Evolutionary conservation across 2,888 invertebrate species (phyloP).

Genomic region (Apamea sordens): DNA sequence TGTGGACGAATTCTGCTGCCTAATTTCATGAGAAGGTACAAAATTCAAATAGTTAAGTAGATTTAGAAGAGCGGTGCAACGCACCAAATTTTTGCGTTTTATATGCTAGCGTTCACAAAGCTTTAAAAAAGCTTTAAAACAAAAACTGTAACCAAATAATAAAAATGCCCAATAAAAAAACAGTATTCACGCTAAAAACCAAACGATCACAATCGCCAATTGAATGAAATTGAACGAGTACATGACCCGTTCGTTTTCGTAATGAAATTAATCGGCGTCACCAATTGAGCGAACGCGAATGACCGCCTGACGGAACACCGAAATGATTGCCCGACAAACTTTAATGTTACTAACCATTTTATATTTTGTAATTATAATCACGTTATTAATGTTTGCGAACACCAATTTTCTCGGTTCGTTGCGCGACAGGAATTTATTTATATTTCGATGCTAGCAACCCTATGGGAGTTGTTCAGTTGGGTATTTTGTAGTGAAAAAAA

Average conservation of each 20-base stretch:
- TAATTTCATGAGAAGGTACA: not conserved
- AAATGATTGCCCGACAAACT: conserved; percentile 53
- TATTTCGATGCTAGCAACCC: conserved; percentile 27
- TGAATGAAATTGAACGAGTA: conserved; percentile 66
- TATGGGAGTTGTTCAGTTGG: conserved; percentile 39
- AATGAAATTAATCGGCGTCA: conserved; percentile 68
- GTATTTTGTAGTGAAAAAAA: conserved; percentile 21
- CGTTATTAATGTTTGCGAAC: conserved; percentile 54
- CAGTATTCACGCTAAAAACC: conserved; percentile 43
- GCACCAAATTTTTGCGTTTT: not conserved
- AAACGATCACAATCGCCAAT: conserved; percentile 63
- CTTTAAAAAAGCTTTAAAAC: not conserved
- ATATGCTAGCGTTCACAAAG: not conserved
- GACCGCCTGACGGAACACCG: conserved; percentile 46
- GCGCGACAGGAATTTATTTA: conserved; percentile 29
- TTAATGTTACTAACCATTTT: conserved; percentile 49
- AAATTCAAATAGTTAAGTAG: not conserved
- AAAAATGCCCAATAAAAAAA: conserved; percentile 43
- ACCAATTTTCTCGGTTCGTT: conserved; percentile 49
- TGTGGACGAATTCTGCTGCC: not conserved
- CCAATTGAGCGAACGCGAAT: conserved; percentile 63
- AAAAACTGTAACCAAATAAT: conserved; percentile 24
- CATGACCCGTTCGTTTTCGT: conserved; percentile 60
- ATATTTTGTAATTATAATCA: conserved; percentile 61
- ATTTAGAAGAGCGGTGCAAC: not conserved